Conservation (phyloP, 2,888 invertebrate genomes). For the Biston stratarius region DNA sequence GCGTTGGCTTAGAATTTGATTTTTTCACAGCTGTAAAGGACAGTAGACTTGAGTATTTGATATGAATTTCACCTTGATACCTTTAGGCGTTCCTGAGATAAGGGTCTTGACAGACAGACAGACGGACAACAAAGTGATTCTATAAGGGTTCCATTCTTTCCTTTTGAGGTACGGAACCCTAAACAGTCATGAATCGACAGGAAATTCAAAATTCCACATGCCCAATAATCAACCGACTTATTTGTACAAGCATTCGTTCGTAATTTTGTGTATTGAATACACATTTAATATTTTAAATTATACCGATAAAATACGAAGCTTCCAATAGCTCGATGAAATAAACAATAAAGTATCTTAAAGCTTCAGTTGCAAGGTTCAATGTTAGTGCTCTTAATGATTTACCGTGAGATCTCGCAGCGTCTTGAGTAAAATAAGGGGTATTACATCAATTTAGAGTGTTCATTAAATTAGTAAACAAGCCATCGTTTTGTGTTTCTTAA, state of each 20-base stretch:
- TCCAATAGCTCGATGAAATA: neutral
- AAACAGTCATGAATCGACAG: no score
- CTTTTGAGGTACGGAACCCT: no score
- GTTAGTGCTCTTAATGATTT: neutral
- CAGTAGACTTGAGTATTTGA: no score
- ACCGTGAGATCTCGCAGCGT: constrained; percentile 39
- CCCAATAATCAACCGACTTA: constrained; percentile 53
- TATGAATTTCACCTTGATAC: no score
- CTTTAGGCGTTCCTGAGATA: no score
- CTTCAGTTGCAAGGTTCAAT: neutral
- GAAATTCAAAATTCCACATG: constrained; percentile 21
- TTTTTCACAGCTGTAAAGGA: no score
- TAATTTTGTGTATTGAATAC: constrained; percentile 56
- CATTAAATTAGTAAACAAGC: constrained; percentile 29
- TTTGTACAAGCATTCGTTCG: constrained; percentile 52
- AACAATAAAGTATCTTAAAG: neutral
- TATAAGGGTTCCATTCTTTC: no score
- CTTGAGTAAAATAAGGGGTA: constrained; percentile 47
- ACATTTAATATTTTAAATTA: constrained; percentile 64
- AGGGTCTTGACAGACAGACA: no score
- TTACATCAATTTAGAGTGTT: constrained; percentile 44
- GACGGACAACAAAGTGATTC: no score
- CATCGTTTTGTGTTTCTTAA: constrained; percentile 27
- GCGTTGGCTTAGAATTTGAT: no score
- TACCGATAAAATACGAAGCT: constrained; percentile 39